Conservation (phyloP, 2,888 invertebrate genomes). For the Boloria selene region DNA sequence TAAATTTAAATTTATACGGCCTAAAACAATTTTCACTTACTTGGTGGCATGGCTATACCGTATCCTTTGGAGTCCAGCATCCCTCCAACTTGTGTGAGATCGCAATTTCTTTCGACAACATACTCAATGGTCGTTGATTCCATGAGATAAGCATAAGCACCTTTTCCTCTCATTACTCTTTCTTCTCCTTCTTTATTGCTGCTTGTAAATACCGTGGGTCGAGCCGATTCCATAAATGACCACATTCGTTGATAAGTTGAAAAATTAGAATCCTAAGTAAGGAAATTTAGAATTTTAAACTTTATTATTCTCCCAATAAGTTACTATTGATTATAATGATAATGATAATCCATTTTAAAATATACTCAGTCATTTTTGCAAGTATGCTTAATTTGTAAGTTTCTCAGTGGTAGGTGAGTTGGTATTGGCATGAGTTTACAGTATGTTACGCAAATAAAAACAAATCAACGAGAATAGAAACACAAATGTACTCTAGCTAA, state of each 20-base stretch:
- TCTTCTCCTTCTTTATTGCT: conserved; percentile 95
- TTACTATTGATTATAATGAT: too few relatives aligned
- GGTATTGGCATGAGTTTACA: too few relatives aligned
- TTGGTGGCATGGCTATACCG: conserved; percentile 96
- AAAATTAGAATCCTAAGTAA: conserved; percentile 93
- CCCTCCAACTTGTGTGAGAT: conserved; percentile 94
- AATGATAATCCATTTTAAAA: too few relatives aligned
- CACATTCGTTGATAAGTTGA: conserved; percentile 97
- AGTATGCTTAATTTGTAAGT: too few relatives aligned
- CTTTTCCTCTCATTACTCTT: conserved; percentile 91
- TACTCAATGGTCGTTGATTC: conserved; percentile 99
- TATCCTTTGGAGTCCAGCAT: conserved; percentile 97
- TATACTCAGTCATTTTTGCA: too few relatives aligned
- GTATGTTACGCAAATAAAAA: too few relatives aligned
- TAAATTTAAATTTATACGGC: not conserved
- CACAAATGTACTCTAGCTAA: too few relatives aligned
- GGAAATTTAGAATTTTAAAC: conserved; percentile 3
- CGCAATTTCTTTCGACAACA: conserved; percentile 93
- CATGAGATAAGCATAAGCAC: conserved; percentile 97
- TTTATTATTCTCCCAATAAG: too few relatives aligned
- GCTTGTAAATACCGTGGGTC: conserved; percentile 92
- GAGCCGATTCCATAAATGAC: conserved; percentile 95
- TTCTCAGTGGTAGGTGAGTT: too few relatives aligned
- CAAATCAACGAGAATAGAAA: too few relatives aligned
- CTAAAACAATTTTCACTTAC: conserved; percentile 76